A percentile compares a stretch with the other conserved stretches of the same genome.
Evolutionary conservation across 2,797 vertebrate genomes (phyloP).

Genomic region (Falco biarmicus): DNA sequence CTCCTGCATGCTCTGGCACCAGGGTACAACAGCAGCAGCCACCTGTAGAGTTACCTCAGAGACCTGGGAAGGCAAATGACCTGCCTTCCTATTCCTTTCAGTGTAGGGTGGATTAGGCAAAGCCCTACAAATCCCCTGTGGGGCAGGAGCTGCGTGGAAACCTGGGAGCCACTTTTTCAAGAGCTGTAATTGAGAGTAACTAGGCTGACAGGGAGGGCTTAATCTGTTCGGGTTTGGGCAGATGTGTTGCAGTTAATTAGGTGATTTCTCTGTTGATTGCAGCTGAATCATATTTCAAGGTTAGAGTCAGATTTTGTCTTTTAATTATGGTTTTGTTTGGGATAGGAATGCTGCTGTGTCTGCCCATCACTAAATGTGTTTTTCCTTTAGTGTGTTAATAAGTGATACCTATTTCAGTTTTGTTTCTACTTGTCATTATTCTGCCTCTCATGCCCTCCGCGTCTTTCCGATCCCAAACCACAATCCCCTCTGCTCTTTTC

Average conservation of each 20-base stretch:
- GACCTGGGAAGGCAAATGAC: rapidly evolving
- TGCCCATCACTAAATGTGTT: not conserved
- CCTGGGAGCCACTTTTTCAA: not conserved
- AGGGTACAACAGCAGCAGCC: not conserved
- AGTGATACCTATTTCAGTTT: not conserved
- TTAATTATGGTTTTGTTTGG: not conserved
- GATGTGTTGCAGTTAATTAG: not conserved
- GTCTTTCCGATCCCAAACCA: not conserved
- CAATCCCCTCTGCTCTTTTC: not conserved
- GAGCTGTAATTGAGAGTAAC: not conserved
- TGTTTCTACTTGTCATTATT: not conserved
- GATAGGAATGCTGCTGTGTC: not conserved
- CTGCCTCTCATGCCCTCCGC: not conserved
- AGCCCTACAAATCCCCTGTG: not conserved
- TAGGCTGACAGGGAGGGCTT: not conserved
- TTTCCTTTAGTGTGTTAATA: not conserved
- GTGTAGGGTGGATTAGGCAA: not conserved
- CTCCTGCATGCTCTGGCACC: not conserved
- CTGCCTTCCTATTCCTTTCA: not conserved
- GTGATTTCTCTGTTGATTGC: not conserved
- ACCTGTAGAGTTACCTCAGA: not conserved
- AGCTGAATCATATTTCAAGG: not conserved
- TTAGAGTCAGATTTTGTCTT: not conserved
- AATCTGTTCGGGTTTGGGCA: not conserved
- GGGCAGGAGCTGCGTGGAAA: not conserved